A percentile compares a stretch with the other conserved stretches of the same genome.
Conservation (phyloP, 2,888 invertebrate species). For the Lasioglossum malachurum region DNA sequence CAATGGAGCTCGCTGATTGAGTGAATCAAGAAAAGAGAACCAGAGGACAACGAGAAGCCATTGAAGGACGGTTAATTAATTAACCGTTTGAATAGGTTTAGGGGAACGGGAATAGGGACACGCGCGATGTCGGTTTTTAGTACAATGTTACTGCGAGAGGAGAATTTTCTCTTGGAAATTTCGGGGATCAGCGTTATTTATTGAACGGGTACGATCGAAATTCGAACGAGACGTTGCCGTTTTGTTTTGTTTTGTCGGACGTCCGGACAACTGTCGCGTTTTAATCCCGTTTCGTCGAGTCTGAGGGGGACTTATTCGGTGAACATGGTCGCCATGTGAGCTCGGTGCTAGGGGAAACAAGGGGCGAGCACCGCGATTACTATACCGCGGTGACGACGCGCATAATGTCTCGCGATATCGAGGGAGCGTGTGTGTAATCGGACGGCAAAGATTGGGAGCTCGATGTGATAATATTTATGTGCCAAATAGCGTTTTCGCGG, state of each 20-base stretch:
- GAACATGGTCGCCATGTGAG: constrained; percentile 20
- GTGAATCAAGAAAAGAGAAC: constrained; percentile 21
- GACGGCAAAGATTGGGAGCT: constrained; percentile 76
- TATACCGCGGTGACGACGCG: constrained; percentile 13
- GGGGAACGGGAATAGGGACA: constrained; percentile 39
- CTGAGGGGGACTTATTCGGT: constrained; percentile 10
- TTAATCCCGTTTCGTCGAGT: constrained; percentile 52
- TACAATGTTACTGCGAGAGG: constrained; percentile 74
- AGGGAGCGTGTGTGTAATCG: constrained; percentile 49
- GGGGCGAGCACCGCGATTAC: constrained; percentile 18
- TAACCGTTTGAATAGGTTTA: background rate
- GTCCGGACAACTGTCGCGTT: constrained; percentile 62
- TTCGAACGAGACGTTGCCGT: constrained; percentile 72
- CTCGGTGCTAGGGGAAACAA: constrained; percentile 10
- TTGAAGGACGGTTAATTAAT: background rate
- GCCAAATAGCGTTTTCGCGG: constrained; percentile 84
- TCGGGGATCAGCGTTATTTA: constrained; percentile 78
- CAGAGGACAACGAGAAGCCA: constrained; percentile 14
- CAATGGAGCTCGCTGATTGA: background rate
- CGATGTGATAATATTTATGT: constrained; percentile 84
- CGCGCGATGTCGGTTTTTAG: constrained; percentile 73
- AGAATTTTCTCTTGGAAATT: constrained; percentile 58
- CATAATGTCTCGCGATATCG: constrained; percentile 40
- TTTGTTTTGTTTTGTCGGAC: constrained; percentile 56
- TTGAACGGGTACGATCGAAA: constrained; percentile 74